Evolutionary conservation across 2,797 vertebrate genomes (phyloP), one percentile per base, ranked within the genome.

Genomic region (Triplophysa yarkandensis): DNA sequence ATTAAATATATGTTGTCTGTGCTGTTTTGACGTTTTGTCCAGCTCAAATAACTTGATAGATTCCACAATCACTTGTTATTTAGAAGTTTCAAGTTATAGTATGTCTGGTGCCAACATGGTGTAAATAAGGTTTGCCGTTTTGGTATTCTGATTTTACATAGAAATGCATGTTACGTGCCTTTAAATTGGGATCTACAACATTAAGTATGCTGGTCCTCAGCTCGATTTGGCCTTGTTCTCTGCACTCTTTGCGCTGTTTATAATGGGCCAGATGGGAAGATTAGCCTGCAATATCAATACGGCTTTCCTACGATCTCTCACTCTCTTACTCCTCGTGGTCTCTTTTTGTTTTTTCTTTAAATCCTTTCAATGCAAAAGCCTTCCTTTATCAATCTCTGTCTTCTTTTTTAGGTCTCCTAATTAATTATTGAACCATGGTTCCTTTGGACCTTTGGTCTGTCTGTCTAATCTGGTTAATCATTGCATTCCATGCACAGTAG

Each of bases 401-500:
- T 77, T 69, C 32, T 62, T 34, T 52, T 17, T 16, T 3, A 0
- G 5, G 17, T 52, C 64, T 81, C 16, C 48, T 65, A 62, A 80
- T 83, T 73, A 88, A 84, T 82, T 57, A 82, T 69, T 84, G 67
- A 88, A 73, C 81, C 32, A 30, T 3, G 36, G 46, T 54, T 78
- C 43, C 61, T 32, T 68, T 71, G 66, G 57, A 75, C 72, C 69
- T 60, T 79, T 68, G 66, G 34, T 23, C 69, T 68, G 70, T 64
- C 55, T 25, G 30, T 67, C 63, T 58, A 55, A 67, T 50, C 48
- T 46, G 65, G 82, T 88, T 85, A 86, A 88, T 86, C 78, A 85
- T 87, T 87, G 82, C 16, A 14, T 65, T 44, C 61, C 43, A 57
- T 7, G 52, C 9, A 11, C 68, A 77, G 60, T 23, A 68, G 48